Percentiles rank a stretch among this genome's conserved stretches.
phyloP scores from a whole-genome alignment of 2,113 vertebrate species.

The Cottus gobio region DNA sequence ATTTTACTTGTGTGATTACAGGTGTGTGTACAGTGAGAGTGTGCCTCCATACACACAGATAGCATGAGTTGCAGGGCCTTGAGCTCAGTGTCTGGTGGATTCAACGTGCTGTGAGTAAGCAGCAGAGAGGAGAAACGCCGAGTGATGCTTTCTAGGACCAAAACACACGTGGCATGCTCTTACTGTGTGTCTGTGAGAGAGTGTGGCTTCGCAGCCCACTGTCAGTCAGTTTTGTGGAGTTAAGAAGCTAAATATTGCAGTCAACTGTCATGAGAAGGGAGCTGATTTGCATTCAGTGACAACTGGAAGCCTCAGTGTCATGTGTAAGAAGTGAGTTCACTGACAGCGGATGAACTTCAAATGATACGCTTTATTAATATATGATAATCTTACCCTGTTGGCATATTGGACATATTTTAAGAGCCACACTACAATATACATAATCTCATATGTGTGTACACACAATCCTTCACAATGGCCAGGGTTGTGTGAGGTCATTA shows the following conservation, averaged over 20 bases:
- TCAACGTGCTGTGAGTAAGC: constrained; percentile 58
- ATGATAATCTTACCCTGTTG: background rate
- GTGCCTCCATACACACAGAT: background rate
- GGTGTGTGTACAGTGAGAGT: constrained; percentile 12
- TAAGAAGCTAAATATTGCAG: constrained; percentile 53
- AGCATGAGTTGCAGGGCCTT: constrained; percentile 42
- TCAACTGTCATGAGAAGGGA: constrained; percentile 23
- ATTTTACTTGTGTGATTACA: constrained; percentile 2
- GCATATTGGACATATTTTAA: background rate
- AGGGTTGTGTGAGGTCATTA: constrained; percentile 67
- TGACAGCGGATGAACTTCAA: constrained; percentile 11
- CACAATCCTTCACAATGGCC: background rate
- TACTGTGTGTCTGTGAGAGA: constrained; percentile 6
- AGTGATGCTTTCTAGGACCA: constrained; percentile 62
- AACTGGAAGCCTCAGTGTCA: constrained; percentile 33
- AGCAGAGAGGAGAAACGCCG: constrained; percentile 57
- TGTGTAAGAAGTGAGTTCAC: constrained; percentile 11
- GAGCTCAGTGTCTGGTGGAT: constrained; percentile 64
- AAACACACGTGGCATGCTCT: constrained; percentile 44
- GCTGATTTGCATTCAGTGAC: constrained; percentile 51
- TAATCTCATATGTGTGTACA: background rate
- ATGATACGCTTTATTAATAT: constrained; percentile 14
- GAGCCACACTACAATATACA: background rate
- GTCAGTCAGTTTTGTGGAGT: constrained; percentile 61
- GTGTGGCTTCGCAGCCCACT: constrained; percentile 42